These are phyloP conservation scores for Emmelina monodactyla DNA, from an alignment of 2,888 invertebrate genomes.

Conservation along the genomic window DNA sequence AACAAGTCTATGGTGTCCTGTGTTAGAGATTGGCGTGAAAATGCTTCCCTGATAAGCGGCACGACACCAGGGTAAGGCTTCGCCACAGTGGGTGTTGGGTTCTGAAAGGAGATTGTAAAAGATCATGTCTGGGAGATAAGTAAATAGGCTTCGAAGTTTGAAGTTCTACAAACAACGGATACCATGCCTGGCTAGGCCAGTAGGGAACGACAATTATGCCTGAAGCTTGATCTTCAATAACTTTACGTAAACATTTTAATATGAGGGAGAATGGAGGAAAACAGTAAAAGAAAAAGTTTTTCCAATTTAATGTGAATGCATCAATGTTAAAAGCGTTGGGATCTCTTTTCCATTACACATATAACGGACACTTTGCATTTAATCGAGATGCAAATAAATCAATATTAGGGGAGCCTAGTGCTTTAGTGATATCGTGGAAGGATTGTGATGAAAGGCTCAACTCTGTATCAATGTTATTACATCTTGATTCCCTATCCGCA, in stretches of 20 bases:
- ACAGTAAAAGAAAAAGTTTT: background rate
- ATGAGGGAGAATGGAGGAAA: background rate
- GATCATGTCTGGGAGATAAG: background rate
- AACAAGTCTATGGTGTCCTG: background rate
- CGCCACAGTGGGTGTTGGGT: background rate
- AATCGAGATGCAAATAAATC: background rate
- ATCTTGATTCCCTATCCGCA: constrained; percentile 1
- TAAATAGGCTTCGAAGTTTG: background rate
- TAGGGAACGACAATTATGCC: background rate
- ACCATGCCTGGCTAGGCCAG: background rate
- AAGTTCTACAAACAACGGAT: background rate
- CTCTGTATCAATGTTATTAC: background rate
- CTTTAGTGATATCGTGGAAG: background rate
- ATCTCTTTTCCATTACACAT: background rate
- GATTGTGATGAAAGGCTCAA: background rate
- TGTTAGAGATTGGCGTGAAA: background rate
- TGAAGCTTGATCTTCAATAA: background rate
- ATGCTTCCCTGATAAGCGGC: constrained; percentile 3
- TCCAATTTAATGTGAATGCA: too few relatives aligned
- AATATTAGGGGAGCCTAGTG: background rate
- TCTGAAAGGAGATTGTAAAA: constrained; percentile 1
- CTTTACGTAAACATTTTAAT: background rate
- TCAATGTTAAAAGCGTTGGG: background rate
- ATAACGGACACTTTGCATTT: background rate
- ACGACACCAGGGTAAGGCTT: constrained; percentile 3